Base-by-base conservation (phyloP, 2,797 vertebrate genomes). In the Labroides dimidiatus region DNA sequence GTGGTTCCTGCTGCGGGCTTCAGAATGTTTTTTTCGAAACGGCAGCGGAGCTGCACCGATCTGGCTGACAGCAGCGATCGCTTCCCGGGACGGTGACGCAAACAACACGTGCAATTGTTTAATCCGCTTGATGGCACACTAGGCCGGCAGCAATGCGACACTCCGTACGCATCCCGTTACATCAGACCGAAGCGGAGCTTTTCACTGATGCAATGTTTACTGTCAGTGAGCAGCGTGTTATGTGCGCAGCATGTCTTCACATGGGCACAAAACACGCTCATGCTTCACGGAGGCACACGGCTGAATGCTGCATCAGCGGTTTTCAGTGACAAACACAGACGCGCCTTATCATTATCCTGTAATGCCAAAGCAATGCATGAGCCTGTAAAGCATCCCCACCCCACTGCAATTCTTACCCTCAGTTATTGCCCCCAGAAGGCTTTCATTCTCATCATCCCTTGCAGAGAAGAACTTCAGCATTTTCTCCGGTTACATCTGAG, bases 401-500 rank as follows among this genome's bases (percentile, higher is more conserved):
- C 62, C 15, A 16, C 17, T 6, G 27, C 20, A 30, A 17, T 2
- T 56, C 89, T 83, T 83, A 93, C 92, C 92, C 59, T 93, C 92
- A 0, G 90, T 90, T 78, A 89, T 71, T 20, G 84, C 89, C 51
- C 87, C 91, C 27, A 93, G 30, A 15, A 93, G 91, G 80, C 92
- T 92, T 70, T 93, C 91, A 4, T 92, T 92, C 81, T 93, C 91
- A 41, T 93, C 91, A 75, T 93, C 91, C 87, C 91, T 87, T 68
- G 88, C 57, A 10, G 89, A 84, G 87, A 93, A 93, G 89, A 93
- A 93, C 90, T 93, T 93, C 27, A 93, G 84, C 92, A 93, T 93
- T 64, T 79, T 91, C 52, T 80, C 73, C 78, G 1, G 56, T 77
- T 56, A 84, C 86, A 89, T 84, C 54, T 20, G 81, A 64, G 68